Percentiles rank a stretch among this genome's conserved stretches.
These are phyloP conservation scores for Hyles euphorbiae DNA, from an alignment of 1,140 invertebrate species.

Conservation along the genomic window DNA sequence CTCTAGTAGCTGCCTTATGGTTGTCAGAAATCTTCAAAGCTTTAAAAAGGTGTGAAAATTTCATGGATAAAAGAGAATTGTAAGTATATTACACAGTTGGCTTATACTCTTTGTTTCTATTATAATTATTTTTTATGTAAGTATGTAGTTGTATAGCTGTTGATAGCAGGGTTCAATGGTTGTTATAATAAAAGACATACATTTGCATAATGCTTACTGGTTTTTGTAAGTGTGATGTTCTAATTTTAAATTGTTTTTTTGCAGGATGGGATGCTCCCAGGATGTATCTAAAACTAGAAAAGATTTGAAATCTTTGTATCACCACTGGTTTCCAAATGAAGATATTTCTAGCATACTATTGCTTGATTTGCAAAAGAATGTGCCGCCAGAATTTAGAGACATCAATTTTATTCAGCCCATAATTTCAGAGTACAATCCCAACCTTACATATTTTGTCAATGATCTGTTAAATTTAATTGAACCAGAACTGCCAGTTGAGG, in stretches of 20 bases:
- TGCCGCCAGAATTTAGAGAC: slow-evolving; percentile 47
- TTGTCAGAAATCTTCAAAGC: slow-evolving; percentile 69
- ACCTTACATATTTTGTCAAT: slow-evolving; percentile 51
- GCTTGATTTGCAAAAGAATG: slow-evolving; percentile 49
- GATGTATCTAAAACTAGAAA: slow-evolving; percentile 32
- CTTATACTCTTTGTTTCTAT: neutral
- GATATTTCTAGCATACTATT: slow-evolving; percentile 35
- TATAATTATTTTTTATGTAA: too few relatives aligned
- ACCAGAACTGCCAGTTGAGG: slow-evolving; percentile 36
- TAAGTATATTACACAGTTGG: slow-evolving; percentile 29
- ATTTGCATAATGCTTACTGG: too few relatives aligned
- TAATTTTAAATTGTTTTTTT: too few relatives aligned
- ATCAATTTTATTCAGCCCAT: slow-evolving; percentile 54
- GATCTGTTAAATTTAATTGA: slow-evolving; percentile 50
- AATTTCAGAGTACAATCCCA: slow-evolving; percentile 54
- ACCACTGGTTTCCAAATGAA: slow-evolving; percentile 64
- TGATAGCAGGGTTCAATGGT: too few relatives aligned
- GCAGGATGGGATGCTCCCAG: slow-evolving; percentile 14
- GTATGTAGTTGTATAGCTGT: too few relatives aligned
- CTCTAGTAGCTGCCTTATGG: slow-evolving; percentile 75
- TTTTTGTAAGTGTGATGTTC: too few relatives aligned
- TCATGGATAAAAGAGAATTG: slow-evolving; percentile 46
- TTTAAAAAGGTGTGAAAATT: slow-evolving; percentile 60
- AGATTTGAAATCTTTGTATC: slow-evolving; percentile 44
- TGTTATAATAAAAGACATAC: too few relatives aligned